A percentile compares a stretch with the other conserved stretches of the same genome.
Conservation (phyloP, 2,888 invertebrate genomes). For the Onthophagus sagittarius region DNA sequence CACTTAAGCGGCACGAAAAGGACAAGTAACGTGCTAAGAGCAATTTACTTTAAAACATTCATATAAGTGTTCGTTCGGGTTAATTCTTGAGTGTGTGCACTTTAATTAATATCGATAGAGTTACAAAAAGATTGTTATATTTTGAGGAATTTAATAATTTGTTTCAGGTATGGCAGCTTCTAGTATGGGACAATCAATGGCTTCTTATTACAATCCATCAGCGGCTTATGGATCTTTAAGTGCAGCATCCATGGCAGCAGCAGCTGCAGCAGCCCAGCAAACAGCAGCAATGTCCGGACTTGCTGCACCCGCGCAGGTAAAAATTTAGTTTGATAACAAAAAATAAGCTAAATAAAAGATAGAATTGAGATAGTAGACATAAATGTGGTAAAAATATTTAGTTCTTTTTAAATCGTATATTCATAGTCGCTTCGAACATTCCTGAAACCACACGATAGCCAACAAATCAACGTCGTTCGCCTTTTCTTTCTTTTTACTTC, state of each 20-base stretch:
- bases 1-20: conserved; percentile 1
- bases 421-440: conserved; percentile 32
- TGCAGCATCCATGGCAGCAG: conserved; percentile 69
- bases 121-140: no score
- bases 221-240: conserved; percentile 71
- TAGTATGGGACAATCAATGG: conserved; percentile 68
- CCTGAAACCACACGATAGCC: conserved; percentile 38
- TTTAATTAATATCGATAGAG: not conserved
- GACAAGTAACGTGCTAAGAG: not conserved
- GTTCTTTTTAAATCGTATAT: conserved; percentile 17
- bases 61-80: not conserved
- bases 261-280: conserved; percentile 69
- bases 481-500: conserved; percentile 27
- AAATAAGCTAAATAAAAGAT: not conserved
- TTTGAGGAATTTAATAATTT: conserved; percentile 1
- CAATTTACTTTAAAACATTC: conserved; percentile 10
- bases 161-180: conserved; percentile 65
- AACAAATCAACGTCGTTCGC: conserved; percentile 47
- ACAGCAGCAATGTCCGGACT: conserved; percentile 69
- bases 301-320: conserved; percentile 63
- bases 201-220: conserved; percentile 63
- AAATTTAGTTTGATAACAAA: not conserved
- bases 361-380: no score
- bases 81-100: not conserved
- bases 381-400: not conserved